phyloP scores from a whole-genome alignment of 2,888 invertebrate species.

The Rhyacophila evoluta region DNA sequence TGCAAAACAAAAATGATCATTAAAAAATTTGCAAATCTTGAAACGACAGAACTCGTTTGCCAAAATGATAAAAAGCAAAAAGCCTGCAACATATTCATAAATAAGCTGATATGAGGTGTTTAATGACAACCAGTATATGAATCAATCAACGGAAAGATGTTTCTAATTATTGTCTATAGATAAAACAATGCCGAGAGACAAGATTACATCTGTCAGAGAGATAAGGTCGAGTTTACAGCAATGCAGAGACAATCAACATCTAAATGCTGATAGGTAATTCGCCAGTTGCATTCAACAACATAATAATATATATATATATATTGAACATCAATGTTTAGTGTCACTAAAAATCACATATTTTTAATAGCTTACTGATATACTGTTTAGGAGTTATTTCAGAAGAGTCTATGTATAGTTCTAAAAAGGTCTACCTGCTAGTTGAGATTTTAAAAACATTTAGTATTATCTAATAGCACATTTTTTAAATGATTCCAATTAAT shows the following conservation, averaged over 20 bases:
- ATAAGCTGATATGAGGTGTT: slow-evolving; percentile 52
- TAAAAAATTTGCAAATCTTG: slow-evolving; percentile 9
- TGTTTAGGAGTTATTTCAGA: not conserved
- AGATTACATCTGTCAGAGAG: not conserved
- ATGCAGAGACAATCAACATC: slow-evolving; percentile 7
- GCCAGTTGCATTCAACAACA: not conserved
- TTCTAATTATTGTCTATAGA: slow-evolving; percentile 17
- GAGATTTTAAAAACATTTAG: slow-evolving; percentile 6
- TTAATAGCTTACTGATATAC: not conserved
- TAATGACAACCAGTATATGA: slow-evolving; percentile 47
- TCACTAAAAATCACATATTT: slow-evolving; percentile 18
- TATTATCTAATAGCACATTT: not conserved
- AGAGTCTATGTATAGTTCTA: slow-evolving; percentile 18
- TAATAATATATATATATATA: not conserved
- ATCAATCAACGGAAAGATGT: slow-evolving; percentile 26
- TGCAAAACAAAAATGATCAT: slow-evolving; percentile 55
- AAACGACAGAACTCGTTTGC: slow-evolving; percentile 50
- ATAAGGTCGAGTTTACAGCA: not conserved
- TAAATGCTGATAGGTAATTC: not conserved
- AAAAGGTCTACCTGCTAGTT: slow-evolving; percentile 14
- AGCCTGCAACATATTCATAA: slow-evolving; percentile 55
- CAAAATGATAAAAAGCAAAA: slow-evolving; percentile 53
- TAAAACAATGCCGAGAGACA: slow-evolving; percentile 4
- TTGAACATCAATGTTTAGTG: slow-evolving; percentile 10
- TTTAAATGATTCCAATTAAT: slow-evolving; percentile 4